Evolutionary conservation across 2,113 vertebrate species (phyloP).

Genomic region (Oxyruncus cristatus): DNA sequence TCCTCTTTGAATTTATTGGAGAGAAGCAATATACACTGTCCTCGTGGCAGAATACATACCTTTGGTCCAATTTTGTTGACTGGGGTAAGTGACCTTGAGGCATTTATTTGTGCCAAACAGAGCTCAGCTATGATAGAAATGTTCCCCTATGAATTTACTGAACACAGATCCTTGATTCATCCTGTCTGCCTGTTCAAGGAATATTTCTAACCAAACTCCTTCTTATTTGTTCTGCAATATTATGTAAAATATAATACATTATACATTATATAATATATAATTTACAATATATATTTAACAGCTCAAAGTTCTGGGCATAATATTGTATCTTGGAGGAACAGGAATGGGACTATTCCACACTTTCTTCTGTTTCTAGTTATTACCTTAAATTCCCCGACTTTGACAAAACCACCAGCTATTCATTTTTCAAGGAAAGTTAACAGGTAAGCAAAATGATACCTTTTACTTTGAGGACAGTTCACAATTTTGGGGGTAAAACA

Average conservation of each 20-base stretch:
- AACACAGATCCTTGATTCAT: background rate
- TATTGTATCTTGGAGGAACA: background rate
- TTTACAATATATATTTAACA: background rate
- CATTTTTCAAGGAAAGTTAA: background rate
- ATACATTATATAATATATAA: background rate
- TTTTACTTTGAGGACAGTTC: background rate
- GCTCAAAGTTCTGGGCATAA: background rate
- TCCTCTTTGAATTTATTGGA: background rate
- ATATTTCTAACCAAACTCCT: background rate
- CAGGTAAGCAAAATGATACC: slow-evolving; percentile 10
- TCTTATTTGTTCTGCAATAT: background rate
- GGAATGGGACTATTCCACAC: background rate
- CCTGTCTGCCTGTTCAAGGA: background rate
- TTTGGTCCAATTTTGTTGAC: background rate
- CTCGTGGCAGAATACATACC: background rate
- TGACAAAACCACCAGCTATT: background rate
- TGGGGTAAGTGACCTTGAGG: background rate
- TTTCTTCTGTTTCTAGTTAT: background rate
- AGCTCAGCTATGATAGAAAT: background rate
- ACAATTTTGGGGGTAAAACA: background rate
- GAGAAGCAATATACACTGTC: background rate
- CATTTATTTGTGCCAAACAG: background rate
- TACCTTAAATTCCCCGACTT: background rate
- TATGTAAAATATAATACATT: background rate
- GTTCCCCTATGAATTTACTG: background rate